These are phyloP conservation scores for Araneus ventricosus DNA, from an alignment of 1,140 invertebrate genomes.

Conservation along the genomic window DNA sequence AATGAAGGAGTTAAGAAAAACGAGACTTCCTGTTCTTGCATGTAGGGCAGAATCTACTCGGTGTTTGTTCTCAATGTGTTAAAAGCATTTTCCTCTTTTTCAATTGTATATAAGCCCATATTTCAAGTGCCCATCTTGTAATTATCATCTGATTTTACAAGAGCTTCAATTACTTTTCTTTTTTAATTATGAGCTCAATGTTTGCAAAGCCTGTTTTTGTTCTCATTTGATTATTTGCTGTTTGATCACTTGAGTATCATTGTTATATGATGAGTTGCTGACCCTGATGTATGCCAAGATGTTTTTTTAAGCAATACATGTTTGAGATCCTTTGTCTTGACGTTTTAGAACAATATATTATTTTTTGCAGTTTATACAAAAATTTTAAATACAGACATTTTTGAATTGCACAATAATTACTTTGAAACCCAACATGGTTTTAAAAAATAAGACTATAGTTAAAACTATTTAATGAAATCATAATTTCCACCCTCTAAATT, in stretches of 20 bases:
- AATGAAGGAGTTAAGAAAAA: too few species aligned
- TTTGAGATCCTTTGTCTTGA: not conserved
- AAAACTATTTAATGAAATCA: too few species aligned
- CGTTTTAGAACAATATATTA: not conserved
- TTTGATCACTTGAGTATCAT: not conserved
- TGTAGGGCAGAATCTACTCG: not conserved
- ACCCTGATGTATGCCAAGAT: not conserved
- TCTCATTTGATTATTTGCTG: not conserved
- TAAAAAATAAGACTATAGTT: too few species aligned
- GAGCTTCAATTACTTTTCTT: conserved; percentile 38
- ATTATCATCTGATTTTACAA: not conserved
- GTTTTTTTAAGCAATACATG: not conserved
- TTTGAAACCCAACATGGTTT: too few species aligned
- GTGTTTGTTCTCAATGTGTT: not conserved
- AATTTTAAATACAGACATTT: not conserved
- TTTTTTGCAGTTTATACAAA: not conserved
- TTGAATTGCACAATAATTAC: too few species aligned
- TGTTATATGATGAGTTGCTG: not conserved
- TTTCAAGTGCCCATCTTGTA: not conserved
- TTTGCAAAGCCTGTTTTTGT: conserved; percentile 32
- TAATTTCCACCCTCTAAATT: too few species aligned
- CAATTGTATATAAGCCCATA: conserved; percentile 30
- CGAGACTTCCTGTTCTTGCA: too few species aligned
- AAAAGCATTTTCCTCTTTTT: not conserved
- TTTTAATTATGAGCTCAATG: conserved; percentile 39